Conservation (phyloP, 2,113 vertebrate species). For the Sorex fumeus region DNA sequence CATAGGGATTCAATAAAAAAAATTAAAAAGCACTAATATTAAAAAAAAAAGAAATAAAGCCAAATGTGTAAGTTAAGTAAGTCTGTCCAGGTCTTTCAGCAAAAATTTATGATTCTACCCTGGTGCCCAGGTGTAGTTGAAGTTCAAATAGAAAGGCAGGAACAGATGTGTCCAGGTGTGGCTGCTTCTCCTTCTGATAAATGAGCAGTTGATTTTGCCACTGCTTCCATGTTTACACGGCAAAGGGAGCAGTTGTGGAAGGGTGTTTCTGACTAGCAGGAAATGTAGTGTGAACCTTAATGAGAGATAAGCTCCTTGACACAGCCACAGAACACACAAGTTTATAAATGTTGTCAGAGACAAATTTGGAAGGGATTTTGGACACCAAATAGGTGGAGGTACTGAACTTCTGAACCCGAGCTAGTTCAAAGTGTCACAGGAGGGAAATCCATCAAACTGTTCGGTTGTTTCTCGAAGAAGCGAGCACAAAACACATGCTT, state of each 20-base stretch:
- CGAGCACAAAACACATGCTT: background rate
- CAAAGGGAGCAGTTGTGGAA: background rate
- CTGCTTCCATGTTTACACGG: background rate
- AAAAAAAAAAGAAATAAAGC: background rate
- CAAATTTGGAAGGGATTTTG: constrained; percentile 24
- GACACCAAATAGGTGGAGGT: background rate
- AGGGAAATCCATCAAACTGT: constrained; percentile 15
- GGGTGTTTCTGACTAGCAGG: background rate
- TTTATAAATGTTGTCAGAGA: constrained; percentile 37
- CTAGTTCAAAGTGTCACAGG: constrained; percentile 18
- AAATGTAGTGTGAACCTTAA: background rate
- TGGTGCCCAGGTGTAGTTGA: background rate
- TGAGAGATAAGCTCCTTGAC: constrained; percentile 15
- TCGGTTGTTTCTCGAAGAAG: constrained; percentile 18
- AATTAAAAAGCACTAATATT: no score
- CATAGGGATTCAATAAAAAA: no score
- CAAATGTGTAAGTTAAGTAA: constrained; percentile 64
- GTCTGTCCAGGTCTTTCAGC: background rate
- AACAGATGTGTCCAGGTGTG: background rate
- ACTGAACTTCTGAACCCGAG: constrained; percentile 45
- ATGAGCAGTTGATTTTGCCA: background rate
- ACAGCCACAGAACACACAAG: background rate
- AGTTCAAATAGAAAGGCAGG: background rate
- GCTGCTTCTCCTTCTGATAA: background rate
- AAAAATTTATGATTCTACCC: constrained; percentile 38